Evolutionary conservation across 2,797 vertebrate genomes (phyloP).

Genomic region (Rhincodon typus): DNA sequence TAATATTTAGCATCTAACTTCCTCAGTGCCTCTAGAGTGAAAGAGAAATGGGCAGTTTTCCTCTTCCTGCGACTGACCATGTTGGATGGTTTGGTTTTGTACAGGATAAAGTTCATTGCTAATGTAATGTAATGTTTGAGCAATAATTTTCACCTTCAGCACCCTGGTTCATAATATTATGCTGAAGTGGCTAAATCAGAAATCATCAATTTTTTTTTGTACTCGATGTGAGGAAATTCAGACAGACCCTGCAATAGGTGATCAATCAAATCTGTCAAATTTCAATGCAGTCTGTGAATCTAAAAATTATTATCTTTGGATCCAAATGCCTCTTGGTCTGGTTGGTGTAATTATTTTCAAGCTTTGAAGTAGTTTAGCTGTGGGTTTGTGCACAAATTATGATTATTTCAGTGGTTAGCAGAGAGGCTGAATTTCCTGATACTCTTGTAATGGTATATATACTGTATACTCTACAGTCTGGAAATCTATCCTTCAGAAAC

Average conservation of each 20-base stretch:
- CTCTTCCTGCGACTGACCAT: background rate
- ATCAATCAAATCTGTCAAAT: background rate
- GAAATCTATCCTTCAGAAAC: too few relatives aligned
- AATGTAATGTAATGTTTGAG: background rate
- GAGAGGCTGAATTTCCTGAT: background rate
- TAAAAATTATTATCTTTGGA: background rate
- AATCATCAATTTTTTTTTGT: background rate
- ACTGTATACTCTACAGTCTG: too few relatives aligned
- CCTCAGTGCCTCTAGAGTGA: background rate
- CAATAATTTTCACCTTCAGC: background rate
- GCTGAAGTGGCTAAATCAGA: background rate
- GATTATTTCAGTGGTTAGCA: background rate
- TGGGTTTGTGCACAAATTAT: background rate
- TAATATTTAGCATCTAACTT: background rate
- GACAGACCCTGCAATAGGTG: background rate
- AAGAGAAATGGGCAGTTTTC: background rate
- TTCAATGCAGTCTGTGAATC: too few relatives aligned
- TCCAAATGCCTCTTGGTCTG: background rate
- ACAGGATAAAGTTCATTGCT: background rate
- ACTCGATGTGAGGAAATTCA: background rate
- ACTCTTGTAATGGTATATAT: background rate
- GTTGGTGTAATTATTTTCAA: background rate
- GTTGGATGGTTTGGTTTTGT: background rate
- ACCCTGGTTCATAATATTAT: background rate
- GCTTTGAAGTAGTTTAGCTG: background rate